Evolutionary conservation across 2,888 invertebrate genomes (phyloP), one percentile per base, ranked within the genome.

Genomic region (Nasonia oneida): DNA sequence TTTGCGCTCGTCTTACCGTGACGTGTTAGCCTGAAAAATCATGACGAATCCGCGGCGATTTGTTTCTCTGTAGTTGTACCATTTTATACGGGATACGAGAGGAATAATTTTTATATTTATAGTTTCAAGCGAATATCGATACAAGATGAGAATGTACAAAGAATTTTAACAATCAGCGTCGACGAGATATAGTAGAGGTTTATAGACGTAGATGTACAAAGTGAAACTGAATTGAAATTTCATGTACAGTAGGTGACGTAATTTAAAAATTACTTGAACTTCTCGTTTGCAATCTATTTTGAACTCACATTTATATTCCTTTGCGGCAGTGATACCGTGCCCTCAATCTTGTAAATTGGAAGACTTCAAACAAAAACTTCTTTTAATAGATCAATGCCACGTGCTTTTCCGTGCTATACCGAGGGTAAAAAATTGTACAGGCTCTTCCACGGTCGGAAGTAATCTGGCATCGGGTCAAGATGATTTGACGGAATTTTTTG

Each of bases 381-480:
- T 64, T 70, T 82, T 82, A 61, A 82, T 85, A 73, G 73, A 85
- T 85, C 85, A 85, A 79, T 82, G 85, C 82, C 78, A 74, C 73
- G 82, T 78, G 67, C 70, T 67, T 75, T 74, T 61, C 76, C 29
- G 42, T 50, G 42, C 67, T 85, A 42, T 57, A 74, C 42, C 50
- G 81, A 50, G 47, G 23, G 12, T 76, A 83, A 83, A 86, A 83
- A 83, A 47, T 80, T 86, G 76, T 64, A 83, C 80, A 86, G 83
- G 70, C 71, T 83, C 80, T 67, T 76, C 42, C 67, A 42, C 29
- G 64, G 37, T 39, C 83, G 81, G 73, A 74, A 85, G 83, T 85
- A 87, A 85, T 81, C 87, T 87, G 87, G 87, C 87, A 87, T 37
- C 78, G 71, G 78, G 77, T 87, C 87, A 87, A 87, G 85, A 87